Percentiles rank a stretch among this genome's conserved stretches.
Evolutionary conservation across 2,113 vertebrate species (phyloP).

Genomic region (human (Homo sapiens)): DNA sequence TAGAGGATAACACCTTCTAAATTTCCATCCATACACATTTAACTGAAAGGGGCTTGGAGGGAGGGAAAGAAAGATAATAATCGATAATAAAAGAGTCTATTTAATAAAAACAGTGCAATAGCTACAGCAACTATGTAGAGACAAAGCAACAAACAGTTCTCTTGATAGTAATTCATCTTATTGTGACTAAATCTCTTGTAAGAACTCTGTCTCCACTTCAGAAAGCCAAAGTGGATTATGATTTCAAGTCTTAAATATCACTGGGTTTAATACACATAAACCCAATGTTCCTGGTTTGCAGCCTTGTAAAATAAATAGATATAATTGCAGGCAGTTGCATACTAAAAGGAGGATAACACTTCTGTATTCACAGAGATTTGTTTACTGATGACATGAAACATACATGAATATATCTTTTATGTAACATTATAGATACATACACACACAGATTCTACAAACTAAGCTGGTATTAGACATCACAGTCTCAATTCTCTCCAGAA

Average conservation of each 20-base stretch:
- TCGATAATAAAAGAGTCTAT: neutral
- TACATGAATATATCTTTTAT: neutral
- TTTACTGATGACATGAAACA: neutral
- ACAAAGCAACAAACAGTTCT: neutral
- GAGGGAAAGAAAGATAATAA: neutral
- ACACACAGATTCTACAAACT: neutral
- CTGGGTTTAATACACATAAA: slow-evolving; percentile 10
- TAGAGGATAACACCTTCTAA: neutral
- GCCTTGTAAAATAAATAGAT: neutral
- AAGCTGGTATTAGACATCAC: neutral
- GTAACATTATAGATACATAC: neutral
- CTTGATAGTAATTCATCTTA: slow-evolving; percentile 6
- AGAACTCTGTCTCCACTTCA: neutral
- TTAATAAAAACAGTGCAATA: neutral
- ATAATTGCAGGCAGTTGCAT: neutral
- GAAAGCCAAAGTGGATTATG: neutral
- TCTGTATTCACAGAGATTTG: neutral
- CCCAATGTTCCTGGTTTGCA: neutral
- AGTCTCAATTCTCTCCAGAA: neutral
- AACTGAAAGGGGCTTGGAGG: neutral
- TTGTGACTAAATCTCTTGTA: neutral
- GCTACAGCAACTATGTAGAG: neutral
- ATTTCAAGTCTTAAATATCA: slow-evolving; percentile 40
- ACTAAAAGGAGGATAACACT: neutral
- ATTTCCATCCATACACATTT: neutral